phyloP scores from a whole-genome alignment of 2,797 vertebrate genomes.

The Pitangus sulphuratus region DNA sequence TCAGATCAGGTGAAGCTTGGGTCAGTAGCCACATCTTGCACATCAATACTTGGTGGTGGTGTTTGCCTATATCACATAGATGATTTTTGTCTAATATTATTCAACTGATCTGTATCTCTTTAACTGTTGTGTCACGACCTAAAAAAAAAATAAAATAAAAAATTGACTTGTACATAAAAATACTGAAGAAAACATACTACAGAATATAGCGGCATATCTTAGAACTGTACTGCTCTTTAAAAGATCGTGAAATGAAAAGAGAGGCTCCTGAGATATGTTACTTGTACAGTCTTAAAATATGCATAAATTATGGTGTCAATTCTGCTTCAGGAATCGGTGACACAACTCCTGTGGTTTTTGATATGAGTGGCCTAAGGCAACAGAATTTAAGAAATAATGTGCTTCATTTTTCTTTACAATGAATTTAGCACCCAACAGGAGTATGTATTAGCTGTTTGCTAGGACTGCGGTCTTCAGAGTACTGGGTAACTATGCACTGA shows the following conservation, averaged over 20 bases:
- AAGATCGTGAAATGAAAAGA: background rate
- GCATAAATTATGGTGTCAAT: background rate
- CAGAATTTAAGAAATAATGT: background rate
- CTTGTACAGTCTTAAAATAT: background rate
- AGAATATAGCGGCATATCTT: background rate
- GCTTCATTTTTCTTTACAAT: background rate
- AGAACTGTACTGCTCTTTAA: background rate
- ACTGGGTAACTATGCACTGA: background rate
- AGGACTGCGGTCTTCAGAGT: background rate
- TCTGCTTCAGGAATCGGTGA: background rate
- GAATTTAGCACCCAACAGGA: background rate
- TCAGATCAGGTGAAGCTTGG: background rate
- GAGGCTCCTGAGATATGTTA: background rate
- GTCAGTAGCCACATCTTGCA: background rate
- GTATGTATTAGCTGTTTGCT: background rate
- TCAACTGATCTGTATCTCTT: background rate
- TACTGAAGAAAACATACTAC: background rate
- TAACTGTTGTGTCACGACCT: background rate
- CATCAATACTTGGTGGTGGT: background rate
- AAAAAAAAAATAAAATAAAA: background rate
- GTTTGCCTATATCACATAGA: fast-evolving
- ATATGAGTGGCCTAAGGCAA: background rate
- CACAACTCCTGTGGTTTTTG: background rate
- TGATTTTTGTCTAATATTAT: background rate
- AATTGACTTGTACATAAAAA: background rate